Percentiles rank a stretch among this genome's conserved stretches.
Conservation (phyloP, 2,888 invertebrate species). For the Sthenelais limicola region DNA sequence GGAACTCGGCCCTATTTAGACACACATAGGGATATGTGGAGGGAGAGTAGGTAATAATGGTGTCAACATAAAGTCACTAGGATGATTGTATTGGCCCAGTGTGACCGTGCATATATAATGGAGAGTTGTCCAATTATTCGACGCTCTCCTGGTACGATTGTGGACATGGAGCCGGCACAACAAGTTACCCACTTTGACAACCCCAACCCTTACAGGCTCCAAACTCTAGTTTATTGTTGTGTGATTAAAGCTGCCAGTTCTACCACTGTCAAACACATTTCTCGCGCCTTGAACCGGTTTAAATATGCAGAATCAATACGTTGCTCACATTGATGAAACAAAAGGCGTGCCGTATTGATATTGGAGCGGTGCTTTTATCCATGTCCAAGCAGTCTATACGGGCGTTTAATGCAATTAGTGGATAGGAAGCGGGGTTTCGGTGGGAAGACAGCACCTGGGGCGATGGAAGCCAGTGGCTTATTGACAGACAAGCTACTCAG, state of each 20-base stretch:
- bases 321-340: background rate
- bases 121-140: slow-evolving; percentile 2
- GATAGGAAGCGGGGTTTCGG: background rate
- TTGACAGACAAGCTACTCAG: slow-evolving; percentile 3
- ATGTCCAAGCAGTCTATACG: background rate
- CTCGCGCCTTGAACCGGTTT: slow-evolving; percentile 4
- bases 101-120: slow-evolving; percentile 23
- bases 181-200: background rate
- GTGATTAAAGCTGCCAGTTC: slow-evolving; percentile 21
- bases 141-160: background rate
- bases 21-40: background rate
- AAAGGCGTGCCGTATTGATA: background rate
- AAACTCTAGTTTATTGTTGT: slow-evolving; percentile 24
- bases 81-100: slow-evolving; percentile 34
- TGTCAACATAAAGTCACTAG: slow-evolving; percentile 20
- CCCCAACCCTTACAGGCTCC: background rate
- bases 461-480: slow-evolving; percentile 13
- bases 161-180: slow-evolving; percentile 8
- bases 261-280: slow-evolving; percentile 8
- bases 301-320: background rate
- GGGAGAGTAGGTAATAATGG: slow-evolving; percentile 31
- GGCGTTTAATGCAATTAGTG: slow-evolving; percentile 26
- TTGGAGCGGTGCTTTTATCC: too few species aligned
- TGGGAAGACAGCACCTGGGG: slow-evolving; percentile 27
- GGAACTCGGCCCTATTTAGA: background rate